phyloP scores from a whole-genome alignment of 2,113 vertebrate species.

The Oceanites oceanicus region DNA sequence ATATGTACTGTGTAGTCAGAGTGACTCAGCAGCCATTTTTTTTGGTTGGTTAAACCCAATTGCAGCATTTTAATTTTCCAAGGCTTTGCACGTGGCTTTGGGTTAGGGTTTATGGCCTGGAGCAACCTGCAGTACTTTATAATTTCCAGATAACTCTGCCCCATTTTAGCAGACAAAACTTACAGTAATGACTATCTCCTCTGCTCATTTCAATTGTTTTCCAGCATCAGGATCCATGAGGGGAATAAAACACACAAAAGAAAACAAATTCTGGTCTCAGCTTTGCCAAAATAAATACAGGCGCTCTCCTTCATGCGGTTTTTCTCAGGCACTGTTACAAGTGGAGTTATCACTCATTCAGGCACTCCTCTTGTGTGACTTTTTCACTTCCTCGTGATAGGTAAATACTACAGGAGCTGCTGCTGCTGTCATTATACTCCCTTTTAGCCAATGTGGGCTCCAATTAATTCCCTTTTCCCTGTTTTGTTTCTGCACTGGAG shows the following conservation, averaged over 20 bases:
- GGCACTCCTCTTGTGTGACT: not conserved
- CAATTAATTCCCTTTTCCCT: not conserved
- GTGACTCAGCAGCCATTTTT: not conserved
- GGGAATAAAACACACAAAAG: not conserved
- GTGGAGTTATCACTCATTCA: not conserved
- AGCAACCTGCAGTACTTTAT: conserved; percentile 1
- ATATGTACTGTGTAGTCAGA: not conserved
- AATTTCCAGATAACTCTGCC: not conserved
- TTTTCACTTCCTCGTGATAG: not conserved
- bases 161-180: not conserved
- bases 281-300: conserved; percentile 3
- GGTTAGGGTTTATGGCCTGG: not conserved
- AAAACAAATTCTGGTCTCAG: not conserved
- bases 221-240: not conserved
- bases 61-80: conserved; percentile 39
- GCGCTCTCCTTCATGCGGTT: not conserved
- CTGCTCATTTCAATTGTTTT: not conserved
- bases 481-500: not conserved
- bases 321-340: not conserved
- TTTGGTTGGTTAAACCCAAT: not conserved
- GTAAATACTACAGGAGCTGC: not conserved
- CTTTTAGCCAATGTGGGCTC: not conserved
- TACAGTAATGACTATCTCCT: not conserved
- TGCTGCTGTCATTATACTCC: not conserved
- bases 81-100: conserved; percentile 14